phyloP scores from a whole-genome alignment of 2,113 vertebrate genomes.

The Saccopteryx leptura region DNA sequence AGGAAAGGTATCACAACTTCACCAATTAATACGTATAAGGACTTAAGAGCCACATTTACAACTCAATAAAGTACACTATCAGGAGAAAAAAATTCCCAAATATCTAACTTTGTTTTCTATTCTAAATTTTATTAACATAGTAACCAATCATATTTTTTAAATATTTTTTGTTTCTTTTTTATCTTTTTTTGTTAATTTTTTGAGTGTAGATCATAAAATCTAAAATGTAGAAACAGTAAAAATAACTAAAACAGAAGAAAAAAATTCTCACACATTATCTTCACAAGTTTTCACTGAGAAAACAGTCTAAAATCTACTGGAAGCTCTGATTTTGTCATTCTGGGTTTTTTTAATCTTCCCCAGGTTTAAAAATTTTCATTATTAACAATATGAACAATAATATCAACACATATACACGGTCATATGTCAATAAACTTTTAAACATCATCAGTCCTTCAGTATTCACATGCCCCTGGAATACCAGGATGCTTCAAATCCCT shows the following conservation, averaged over 20 bases:
- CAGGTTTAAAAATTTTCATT: slow-evolving; percentile 53
- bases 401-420: background rate
- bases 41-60: slow-evolving; percentile 52
- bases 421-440: slow-evolving; percentile 55
- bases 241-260: slow-evolving; percentile 30
- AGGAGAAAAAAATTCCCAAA: background rate
- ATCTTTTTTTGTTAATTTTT: background rate
- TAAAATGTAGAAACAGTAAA: background rate
- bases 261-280: background rate
- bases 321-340: slow-evolving; percentile 69
- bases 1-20: slow-evolving; percentile 72
- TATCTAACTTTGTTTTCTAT: background rate
- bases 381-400: slow-evolving; percentile 14
- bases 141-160: background rate
- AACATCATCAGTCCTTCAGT: slow-evolving; percentile 72
- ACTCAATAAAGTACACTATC: background rate
- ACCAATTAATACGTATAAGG: slow-evolving; percentile 1
- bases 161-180: slow-evolving; percentile 32
- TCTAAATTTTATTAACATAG: slow-evolving; percentile 3
- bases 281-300: background rate
- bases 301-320: slow-evolving; percentile 59
- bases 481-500: slow-evolving; percentile 78
- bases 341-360: slow-evolving; percentile 50
- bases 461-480: slow-evolving; percentile 84
- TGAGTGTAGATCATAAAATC: background rate